Conservation (phyloP, 2,888 invertebrate genomes). For the Folsomia candida region DNA sequence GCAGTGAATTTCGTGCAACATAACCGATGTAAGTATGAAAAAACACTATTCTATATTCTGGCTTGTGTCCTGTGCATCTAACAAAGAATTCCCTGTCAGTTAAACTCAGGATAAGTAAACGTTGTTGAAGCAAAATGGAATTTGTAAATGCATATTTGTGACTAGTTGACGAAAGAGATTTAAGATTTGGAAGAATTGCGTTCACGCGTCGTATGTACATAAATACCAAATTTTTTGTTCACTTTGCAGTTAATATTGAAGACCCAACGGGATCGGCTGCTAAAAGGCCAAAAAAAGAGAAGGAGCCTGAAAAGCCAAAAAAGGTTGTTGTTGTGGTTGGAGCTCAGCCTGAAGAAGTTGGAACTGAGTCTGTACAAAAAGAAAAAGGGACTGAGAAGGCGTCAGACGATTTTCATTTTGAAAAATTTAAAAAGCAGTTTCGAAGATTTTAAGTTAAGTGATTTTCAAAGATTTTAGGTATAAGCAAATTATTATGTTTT, state of each 20-base stretch:
- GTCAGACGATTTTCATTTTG: constrained; percentile 95
- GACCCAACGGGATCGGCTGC: constrained; percentile 61
- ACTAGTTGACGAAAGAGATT: neutral
- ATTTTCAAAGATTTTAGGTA: neutral
- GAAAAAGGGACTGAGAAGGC: constrained; percentile 77
- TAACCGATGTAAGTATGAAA: constrained; percentile 80
- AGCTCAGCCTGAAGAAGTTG: constrained; percentile 51
- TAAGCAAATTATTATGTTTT: neutral
- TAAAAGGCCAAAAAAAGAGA: constrained; percentile 55
- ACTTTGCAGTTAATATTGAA: constrained; percentile 76
- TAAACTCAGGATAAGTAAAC: neutral
- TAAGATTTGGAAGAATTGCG: neutral
- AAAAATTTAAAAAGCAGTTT: constrained; percentile 94
- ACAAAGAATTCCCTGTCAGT: neutral
- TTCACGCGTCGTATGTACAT: neutral
- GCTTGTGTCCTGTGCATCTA: neutral
- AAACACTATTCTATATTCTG: neutral
- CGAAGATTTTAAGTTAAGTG: constrained; percentile 69
- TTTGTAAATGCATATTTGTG: too few species aligned
- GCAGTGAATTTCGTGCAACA: constrained; percentile 98
- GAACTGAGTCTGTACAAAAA: constrained; percentile 43
- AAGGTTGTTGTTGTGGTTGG: constrained; percentile 52
- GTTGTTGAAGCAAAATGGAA: neutral
- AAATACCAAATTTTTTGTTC: too few species aligned
- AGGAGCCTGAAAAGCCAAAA: constrained; percentile 58